Evolutionary conservation across 2,797 vertebrate genomes (phyloP).

Genomic region (Tolypeutes matacus): DNA sequence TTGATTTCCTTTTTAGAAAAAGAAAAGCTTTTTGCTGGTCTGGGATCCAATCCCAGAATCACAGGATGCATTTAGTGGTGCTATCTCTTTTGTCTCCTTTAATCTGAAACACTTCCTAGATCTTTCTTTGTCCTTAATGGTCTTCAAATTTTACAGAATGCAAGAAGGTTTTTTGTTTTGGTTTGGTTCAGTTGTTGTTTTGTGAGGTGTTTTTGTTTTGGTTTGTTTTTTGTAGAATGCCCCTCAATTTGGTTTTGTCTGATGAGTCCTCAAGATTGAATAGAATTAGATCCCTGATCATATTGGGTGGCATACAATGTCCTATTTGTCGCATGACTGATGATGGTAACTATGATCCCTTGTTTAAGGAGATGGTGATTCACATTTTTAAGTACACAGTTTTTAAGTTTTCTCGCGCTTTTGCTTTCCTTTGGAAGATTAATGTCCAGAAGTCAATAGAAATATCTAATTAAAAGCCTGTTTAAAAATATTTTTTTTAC

Average conservation of each 20-base stretch:
- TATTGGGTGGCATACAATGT: background rate
- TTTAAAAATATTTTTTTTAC: background rate
- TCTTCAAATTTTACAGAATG: background rate
- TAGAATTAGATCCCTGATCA: background rate
- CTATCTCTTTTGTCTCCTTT: background rate
- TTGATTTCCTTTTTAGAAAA: constrained; percentile 3
- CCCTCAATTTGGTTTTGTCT: background rate
- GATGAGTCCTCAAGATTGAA: background rate
- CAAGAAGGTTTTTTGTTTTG: background rate
- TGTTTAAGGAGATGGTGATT: background rate
- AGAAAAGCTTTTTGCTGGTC: background rate
- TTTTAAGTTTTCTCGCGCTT: constrained; percentile 51
- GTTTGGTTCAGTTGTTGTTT: no score
- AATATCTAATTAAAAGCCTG: background rate
- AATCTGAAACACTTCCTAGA: background rate
- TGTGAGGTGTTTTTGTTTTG: no score
- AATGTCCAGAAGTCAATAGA: constrained; percentile 35
- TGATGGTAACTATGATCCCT: background rate
- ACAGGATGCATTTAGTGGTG: background rate
- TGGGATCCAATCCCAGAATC: background rate
- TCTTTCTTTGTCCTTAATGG: background rate
- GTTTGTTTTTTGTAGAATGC: background rate
- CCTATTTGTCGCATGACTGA: background rate
- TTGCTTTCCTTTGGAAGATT: constrained; percentile 29
- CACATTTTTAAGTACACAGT: background rate